phyloP scores from a whole-genome alignment of 2,797 vertebrate genomes.

The Trachurus trachurus region DNA sequence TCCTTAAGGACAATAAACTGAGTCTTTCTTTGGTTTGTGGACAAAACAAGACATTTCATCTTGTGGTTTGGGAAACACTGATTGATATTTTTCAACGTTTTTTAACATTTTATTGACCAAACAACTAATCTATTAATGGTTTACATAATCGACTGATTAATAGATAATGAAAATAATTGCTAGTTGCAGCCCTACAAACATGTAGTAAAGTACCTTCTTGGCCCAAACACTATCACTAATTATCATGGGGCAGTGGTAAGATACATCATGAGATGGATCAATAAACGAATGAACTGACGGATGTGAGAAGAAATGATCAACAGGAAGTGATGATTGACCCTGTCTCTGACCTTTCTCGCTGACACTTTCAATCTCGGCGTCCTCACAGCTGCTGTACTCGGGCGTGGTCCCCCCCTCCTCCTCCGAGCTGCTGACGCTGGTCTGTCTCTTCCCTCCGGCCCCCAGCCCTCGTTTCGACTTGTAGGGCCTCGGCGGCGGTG shows the following conservation, averaged over 20 bases:
- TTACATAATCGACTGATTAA: too few relatives aligned
- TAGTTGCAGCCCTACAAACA: too few relatives aligned
- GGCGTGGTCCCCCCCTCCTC: constrained; percentile 98
- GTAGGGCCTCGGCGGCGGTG: constrained; percentile 95
- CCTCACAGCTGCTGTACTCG: constrained; percentile 98
- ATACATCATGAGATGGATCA: constrained; percentile 22
- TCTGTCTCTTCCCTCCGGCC: constrained; percentile 92
- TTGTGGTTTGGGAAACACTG: too few relatives aligned
- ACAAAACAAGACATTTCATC: too few relatives aligned
- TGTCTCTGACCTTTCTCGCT: constrained; percentile 94
- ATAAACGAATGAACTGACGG: constrained; percentile 33
- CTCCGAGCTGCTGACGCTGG: constrained; percentile 98
- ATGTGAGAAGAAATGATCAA: constrained; percentile 11
- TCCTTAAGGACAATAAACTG: too few relatives aligned
- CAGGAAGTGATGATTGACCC: constrained; percentile 9
- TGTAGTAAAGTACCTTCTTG: too few relatives aligned
- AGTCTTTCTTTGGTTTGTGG: too few relatives aligned
- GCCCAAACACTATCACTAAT: background rate
- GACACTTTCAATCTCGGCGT: constrained; percentile 97
- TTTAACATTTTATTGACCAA: too few relatives aligned
- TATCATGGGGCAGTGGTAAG: background rate
- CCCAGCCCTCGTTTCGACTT: constrained; percentile 91
- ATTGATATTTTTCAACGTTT: too few relatives aligned
- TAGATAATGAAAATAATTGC: too few relatives aligned
- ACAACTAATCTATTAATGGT: too few relatives aligned